Evolutionary conservation across 2,797 vertebrate species (phyloP), one percentile per base, ranked within the genome.

Genomic region (Sebastes cheni): DNA sequence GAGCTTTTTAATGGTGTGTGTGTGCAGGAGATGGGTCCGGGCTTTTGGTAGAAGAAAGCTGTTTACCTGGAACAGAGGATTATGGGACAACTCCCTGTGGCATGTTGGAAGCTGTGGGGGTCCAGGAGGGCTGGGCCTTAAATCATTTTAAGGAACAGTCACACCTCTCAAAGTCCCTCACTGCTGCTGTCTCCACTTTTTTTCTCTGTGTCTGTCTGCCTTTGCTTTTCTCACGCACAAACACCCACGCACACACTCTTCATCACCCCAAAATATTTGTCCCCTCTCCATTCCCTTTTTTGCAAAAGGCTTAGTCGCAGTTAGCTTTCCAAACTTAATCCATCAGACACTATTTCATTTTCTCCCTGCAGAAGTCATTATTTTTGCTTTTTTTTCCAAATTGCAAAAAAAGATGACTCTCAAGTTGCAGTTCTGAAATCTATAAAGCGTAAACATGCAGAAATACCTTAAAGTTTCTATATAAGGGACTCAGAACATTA

Each of bases 21-120:
- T 66, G 59, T 52, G 79, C 14, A 78, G 82, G 86, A 93, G 89
- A 91, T 77, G 85, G 89, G 85, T 86, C 77, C 58, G 46, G 71
- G 81, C 74, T 86, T 91, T 89, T 83, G 82, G 75, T 80, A 80
- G 81, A 84, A 89, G 90, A 95, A 95, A 95, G 94, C 94, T 92
- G 91, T 95, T 95, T 96, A 95, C 94, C 94, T 95, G 94, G 94
- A 95, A 95, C 93, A 94, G 92, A 93, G 92, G 95, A 95, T 96
- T 96, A 95, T 90, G 91, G 90, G 90, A 91, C 89, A 94, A 92
- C 89, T 95, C 93, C 94, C 90, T 85, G 85, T 93, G 94, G 93
- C 92, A 91, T 90, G 88, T 90, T 92, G 89, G 88, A 92, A 94
- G 91, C 89, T 89, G 84, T 66, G 91, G 89, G 90, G 92, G 92